Evolutionary conservation across 2,113 vertebrate genomes (phyloP), one percentile per base, ranked within the genome.

Genomic region (Oostethus manadensis): DNA sequence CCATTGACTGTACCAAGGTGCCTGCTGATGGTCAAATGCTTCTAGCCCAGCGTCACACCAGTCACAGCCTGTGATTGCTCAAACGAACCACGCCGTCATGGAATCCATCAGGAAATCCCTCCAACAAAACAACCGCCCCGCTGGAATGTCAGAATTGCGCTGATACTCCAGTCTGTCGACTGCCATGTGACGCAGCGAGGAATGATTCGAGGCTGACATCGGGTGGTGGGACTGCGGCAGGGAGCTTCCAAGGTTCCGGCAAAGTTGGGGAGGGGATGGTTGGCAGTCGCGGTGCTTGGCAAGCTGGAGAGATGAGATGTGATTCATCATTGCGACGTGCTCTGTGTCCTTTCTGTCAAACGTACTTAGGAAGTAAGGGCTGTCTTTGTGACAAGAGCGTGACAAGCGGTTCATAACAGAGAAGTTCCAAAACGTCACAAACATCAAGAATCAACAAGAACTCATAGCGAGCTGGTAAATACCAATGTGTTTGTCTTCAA

Each of bases 101-200:
- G 81, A 78, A 83, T 68, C 66, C 64, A 51, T 76, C 79, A 84
- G 79, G 83, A 88, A 88, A 89, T 87, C 82, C 85, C 84, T 80
- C 43, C 62, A 73, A 87, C 83, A 84, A 55, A 87, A 85, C 67
- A 43, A 53, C 76, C 50, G 60, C 78, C 71, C 64, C 40, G 59
- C 74, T 78, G 84, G 87, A 89, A 89, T 86, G 86, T 81, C 86
- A 77, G 77, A 86, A 83, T 62, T 43, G 35, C 8, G 40, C 60
- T 70, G 65, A 66, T 66, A 45, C 73, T 76, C 21, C 3, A 63
- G 62, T 69, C 67, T 62, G 58, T 69, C 20, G 14, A 47, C 35
- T 57, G 16, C 60, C 80, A 79, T 63, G 84, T 84, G 86, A 88
- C 29, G 38, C 51, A 26, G 50, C 7, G 7, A 76, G 81, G 82